Percentiles rank a stretch among this genome's conserved stretches.
These are phyloP conservation scores for Drosophila navojoa DNA, from an alignment of 1,140 invertebrate genomes.

Conservation along the genomic window DNA sequence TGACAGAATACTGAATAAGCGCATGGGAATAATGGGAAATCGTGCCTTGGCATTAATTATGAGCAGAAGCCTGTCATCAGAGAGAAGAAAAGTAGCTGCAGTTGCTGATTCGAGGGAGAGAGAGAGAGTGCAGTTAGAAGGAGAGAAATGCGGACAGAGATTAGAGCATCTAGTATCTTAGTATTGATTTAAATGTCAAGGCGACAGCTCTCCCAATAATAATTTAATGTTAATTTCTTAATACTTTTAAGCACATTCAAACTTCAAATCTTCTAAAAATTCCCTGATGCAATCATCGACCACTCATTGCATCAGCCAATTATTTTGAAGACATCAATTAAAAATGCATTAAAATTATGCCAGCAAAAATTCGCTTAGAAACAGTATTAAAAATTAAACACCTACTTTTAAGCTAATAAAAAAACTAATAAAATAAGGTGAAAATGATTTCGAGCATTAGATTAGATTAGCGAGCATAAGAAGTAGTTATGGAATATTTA, in stretches of 20 bases:
- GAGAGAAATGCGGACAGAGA: neutral
- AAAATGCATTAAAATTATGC: neutral
- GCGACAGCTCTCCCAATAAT: neutral
- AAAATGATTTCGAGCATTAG: too few relatives aligned
- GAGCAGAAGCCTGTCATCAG: neutral
- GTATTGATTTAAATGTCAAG: constrained; percentile 13
- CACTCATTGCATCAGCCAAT: constrained; percentile 8
- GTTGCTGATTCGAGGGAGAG: neutral
- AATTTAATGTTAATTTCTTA: neutral
- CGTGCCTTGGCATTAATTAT: neutral
- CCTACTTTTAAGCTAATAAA: neutral
- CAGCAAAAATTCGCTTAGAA: neutral
- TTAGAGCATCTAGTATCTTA: too few relatives aligned
- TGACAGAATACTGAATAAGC: constrained; percentile 6
- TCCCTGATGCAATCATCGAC: neutral
- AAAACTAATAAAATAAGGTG: too few relatives aligned
- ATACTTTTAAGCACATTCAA: neutral
- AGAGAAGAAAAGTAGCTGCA: neutral
- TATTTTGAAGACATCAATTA: neutral
- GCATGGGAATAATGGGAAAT: constrained; percentile 26
- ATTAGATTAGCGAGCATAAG: too few relatives aligned
- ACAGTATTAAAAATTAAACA: neutral
- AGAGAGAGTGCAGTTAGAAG: neutral
- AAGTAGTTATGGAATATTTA: too few relatives aligned
- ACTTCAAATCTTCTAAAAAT: neutral